A percentile compares a stretch with the other conserved stretches of the same genome.
These are phyloP conservation scores for Hestina assimilis DNA, from an alignment of 1,140 invertebrate genomes.

Conservation along the genomic window DNA sequence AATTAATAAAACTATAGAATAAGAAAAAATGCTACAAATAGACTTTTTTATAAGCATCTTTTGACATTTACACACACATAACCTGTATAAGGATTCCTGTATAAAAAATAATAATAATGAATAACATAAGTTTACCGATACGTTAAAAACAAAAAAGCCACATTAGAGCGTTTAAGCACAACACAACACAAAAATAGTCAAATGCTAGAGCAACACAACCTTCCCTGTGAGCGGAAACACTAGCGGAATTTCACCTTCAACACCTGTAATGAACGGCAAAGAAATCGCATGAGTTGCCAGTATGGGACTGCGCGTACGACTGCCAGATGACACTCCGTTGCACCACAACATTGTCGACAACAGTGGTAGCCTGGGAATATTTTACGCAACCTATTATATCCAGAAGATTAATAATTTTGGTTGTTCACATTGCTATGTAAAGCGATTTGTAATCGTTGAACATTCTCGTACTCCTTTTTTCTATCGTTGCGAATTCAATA, in stretches of 20 bases:
- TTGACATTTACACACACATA: too few species aligned
- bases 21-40: too few species aligned
- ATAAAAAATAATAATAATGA: too few species aligned
- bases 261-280: conserved; percentile 16
- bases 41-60: neutral
- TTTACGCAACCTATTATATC: conserved; percentile 72
- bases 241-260: neutral
- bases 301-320: conserved; percentile 26
- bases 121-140: neutral
- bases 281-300: conserved; percentile 26
- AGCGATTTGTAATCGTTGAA: conserved; percentile 22
- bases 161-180: neutral
- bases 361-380: conserved; percentile 61
- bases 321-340: conserved; percentile 25
- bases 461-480: conserved; percentile 5
- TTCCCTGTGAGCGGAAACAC: neutral
- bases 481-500: neutral
- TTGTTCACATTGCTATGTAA: conserved; percentile 17
- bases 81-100: too few species aligned
- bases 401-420: conserved; percentile 55
- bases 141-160: neutral
- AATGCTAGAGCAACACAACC: neutral
- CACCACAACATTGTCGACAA: conserved; percentile 55
- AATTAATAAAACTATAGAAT: too few species aligned
- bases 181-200: neutral